Percentiles rank a stretch among this genome's conserved stretches.
Evolutionary conservation across 2,888 invertebrate species (phyloP).

Genomic region (Cistogaster globosa): DNA sequence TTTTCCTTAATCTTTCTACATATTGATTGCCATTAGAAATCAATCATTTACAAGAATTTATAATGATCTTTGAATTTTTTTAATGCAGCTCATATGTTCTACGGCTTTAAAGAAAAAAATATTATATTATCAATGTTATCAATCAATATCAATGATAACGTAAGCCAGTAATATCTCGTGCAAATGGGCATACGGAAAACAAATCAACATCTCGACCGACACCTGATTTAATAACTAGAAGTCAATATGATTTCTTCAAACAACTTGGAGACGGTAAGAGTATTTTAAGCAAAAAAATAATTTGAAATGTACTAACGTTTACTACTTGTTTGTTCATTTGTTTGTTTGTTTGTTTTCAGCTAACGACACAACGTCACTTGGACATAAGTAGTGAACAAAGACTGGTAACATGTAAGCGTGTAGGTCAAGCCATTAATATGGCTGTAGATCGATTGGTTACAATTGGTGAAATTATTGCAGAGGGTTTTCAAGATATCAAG

Average conservation of each 20-base stretch:
- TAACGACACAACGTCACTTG: conserved; percentile 58
- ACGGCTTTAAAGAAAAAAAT: too few relatives aligned
- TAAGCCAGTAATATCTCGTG: neutral
- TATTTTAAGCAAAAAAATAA: neutral
- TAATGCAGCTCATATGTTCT: too few relatives aligned
- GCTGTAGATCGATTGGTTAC: conserved; percentile 99
- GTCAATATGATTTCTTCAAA: conserved; percentile 64
- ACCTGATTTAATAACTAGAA: conserved; percentile 1
- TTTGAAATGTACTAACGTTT: neutral
- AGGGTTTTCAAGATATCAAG: conserved; percentile 98
- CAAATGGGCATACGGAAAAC: neutral
- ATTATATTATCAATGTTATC: too few relatives aligned
- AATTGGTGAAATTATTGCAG: conserved; percentile 99
- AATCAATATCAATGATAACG: neutral
- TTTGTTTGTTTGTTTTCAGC: conserved; percentile 14
- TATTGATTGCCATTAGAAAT: too few relatives aligned
- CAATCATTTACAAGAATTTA: too few relatives aligned
- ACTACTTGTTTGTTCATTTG: neutral
- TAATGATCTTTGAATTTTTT: too few relatives aligned
- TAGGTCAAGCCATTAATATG: conserved; percentile 97
- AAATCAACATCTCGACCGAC: neutral
- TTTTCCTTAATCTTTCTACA: too few relatives aligned
- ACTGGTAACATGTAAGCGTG: conserved; percentile 84
- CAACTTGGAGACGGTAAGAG: conserved; percentile 64
- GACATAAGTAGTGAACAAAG: conserved; percentile 65